Base-by-base conservation (phyloP, 2,113 vertebrate species). In the Petrocephalus zakoni region DNA sequence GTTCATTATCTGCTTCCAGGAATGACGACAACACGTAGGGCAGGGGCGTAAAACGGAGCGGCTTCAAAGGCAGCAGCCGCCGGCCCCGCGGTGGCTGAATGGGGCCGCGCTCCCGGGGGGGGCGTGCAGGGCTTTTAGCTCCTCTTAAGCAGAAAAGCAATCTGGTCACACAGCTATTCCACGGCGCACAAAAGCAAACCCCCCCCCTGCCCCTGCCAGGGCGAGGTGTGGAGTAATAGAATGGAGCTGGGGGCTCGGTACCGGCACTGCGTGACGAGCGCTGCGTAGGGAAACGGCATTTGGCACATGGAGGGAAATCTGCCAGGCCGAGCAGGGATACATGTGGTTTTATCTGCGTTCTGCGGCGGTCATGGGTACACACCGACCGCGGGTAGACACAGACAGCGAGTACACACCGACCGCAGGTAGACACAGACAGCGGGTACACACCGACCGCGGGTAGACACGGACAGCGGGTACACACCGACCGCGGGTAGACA, bases 1-100 rank as follows among this genome's bases (percentile, higher is more conserved):
- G 97, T 97, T 97, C 98, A 98, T 98, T 99, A 96, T 96, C 93
- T 92, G 94, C 93, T 94, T 93, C 94, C 93, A 93, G 95, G 94
- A 95, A 95, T 92, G 92, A 90, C 93, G 94, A 94, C 93, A 93
- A 91, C 95, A 93, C 92, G 89, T 91, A 92, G 93, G 42, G 93
- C 91, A 88, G 92, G 93, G 93, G 94, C 92, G 93, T 93, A 92
- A 68, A 94, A 93, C 91, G 93, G 91, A 93, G 91, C 46, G 42
- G 92, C 94, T 92, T 95, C 94, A 95, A 95, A 94, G 89, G 78
- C 8, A 72, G 21, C 75, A 56, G 58, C 87, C 34, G 92, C 88
- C 86, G 90, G 58, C 22, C 22, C 21, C 87, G 91, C 90, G 83
- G 92, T 89, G 88, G 34, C 90, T 21, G 46, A 86, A 89, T 42